Evolutionary conservation across 2,113 vertebrate species (phyloP).

Genomic region (Castor canadensis): DNA sequence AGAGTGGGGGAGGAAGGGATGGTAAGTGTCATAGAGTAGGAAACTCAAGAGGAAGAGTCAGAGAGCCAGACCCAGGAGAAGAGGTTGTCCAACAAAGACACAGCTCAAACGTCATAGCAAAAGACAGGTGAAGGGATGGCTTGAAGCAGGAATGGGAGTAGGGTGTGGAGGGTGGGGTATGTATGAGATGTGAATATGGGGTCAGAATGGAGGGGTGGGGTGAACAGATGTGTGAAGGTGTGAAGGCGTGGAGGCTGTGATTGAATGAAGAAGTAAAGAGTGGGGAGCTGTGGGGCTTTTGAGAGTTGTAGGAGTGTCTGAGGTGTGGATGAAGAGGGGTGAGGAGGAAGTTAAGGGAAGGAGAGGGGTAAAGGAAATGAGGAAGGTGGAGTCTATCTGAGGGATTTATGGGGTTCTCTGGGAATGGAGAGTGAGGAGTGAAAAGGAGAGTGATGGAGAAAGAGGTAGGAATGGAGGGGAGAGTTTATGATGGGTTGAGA

Average conservation of each 20-base stretch:
- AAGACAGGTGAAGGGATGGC: not conserved
- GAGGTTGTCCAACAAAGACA: not conserved
- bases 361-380: too few species aligned
- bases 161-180: too few species aligned
- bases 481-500: not conserved
- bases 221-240: rapidly evolving
- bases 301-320: not conserved
- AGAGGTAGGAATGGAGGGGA: rapidly evolving
- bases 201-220: not conserved
- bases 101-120: not conserved
- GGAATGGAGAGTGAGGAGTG: too few species aligned
- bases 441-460: not conserved
- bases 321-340: too few species aligned
- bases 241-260: not conserved
- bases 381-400: not conserved
- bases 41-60: not conserved
- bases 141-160: not conserved
- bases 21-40: not conserved
- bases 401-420: too few species aligned
- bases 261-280: not conserved
- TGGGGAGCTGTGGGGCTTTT: rapidly evolving
- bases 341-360: not conserved
- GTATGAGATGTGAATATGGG: too few species aligned
- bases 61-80: not conserved
- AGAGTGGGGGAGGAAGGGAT: not conserved